These are phyloP conservation scores for Clupea harengus DNA, from an alignment of 2,113 vertebrate species.

Conservation along the genomic window DNA sequence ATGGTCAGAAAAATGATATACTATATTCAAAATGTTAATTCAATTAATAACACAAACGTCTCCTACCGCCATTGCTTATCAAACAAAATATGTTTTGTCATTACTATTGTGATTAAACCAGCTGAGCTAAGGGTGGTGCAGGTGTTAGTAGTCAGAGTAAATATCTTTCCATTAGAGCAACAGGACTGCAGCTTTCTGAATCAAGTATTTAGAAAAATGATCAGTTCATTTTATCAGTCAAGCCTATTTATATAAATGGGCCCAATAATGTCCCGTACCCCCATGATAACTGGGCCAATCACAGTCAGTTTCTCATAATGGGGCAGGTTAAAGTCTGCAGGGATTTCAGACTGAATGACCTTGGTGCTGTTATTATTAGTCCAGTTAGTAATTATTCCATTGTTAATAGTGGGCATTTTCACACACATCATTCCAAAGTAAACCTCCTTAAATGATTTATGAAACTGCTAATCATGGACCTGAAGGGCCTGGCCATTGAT, in stretches of 20 bases:
- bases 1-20: no score
- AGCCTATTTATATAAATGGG: neutral
- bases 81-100: no score
- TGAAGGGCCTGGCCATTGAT: constrained; percentile 1
- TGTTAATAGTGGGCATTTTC: constrained; percentile 8
- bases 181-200: no score
- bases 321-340: neutral
- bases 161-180: no score
- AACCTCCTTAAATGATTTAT: constrained; percentile 8
- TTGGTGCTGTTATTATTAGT: constrained; percentile 9
- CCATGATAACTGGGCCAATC: neutral
- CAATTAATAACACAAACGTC: no score
- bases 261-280: neutral
- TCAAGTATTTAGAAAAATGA: no score
- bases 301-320: neutral
- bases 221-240: neutral
- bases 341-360: neutral
- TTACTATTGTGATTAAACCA: no score
- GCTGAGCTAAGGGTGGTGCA: no score
- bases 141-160: no score
- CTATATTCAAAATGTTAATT: no score
- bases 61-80: no score
- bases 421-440: neutral
- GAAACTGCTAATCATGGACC: neutral
- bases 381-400: neutral